Evolutionary conservation across 2,113 vertebrate species (phyloP).

Genomic region (Gymnogyps californianus): DNA sequence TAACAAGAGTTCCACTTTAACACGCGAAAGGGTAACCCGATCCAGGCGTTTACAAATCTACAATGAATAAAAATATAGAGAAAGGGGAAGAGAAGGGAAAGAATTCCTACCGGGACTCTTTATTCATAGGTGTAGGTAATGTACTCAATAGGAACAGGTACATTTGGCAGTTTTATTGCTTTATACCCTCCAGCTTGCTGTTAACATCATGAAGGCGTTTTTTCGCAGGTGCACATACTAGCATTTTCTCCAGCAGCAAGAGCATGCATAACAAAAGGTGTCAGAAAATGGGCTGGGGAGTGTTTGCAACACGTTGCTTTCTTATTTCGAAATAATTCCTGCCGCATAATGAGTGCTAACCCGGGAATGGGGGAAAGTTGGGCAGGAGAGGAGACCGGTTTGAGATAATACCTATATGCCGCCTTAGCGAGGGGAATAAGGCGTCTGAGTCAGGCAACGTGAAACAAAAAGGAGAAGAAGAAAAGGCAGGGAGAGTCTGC

Average conservation of each 20-base stretch:
- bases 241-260: conserved; percentile 9
- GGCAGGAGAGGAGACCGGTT: background rate
- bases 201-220: conserved; percentile 52
- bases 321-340: conserved; percentile 6
- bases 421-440: background rate
- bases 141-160: conserved; percentile 57
- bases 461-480: background rate
- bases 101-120: conserved; percentile 29
- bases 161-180: conserved; percentile 70
- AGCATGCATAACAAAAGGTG: background rate
- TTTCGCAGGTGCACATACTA: conserved; percentile 64
- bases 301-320: background rate
- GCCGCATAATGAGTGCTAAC: background rate
- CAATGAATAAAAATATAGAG: conserved; percentile 71
- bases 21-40: conserved; percentile 85
- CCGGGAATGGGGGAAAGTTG: background rate
- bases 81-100: conserved; percentile 2
- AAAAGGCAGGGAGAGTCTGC: background rate
- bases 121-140: conserved; percentile 38
- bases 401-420: background rate
- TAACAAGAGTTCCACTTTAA: conserved; percentile 78
- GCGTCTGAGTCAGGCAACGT: background rate
- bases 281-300: background rate
- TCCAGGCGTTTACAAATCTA: conserved; percentile 77
- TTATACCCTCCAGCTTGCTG: conserved; percentile 67